Evolutionary conservation across 2,888 invertebrate genomes (phyloP).

Genomic region (Mechanitis messenoides): DNA sequence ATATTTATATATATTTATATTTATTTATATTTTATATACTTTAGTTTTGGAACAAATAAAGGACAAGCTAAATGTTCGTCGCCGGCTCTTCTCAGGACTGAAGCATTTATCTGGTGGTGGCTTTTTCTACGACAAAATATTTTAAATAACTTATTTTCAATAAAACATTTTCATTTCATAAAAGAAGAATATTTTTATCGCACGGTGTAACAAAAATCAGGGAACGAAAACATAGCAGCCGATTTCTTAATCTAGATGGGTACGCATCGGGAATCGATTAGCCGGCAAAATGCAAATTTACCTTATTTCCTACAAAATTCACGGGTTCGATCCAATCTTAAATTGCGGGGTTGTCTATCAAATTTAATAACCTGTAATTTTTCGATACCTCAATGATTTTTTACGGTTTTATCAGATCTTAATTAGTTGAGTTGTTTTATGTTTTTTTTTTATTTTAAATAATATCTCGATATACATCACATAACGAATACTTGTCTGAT

Average conservation of each 20-base stretch:
- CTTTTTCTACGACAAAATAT: too few relatives aligned
- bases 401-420: not conserved
- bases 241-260: slow-evolving; percentile 33
- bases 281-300: slow-evolving; percentile 32
- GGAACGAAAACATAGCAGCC: slow-evolving; percentile 23
- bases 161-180: not conserved
- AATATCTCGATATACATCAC: not conserved
- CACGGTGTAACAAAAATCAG: slow-evolving; percentile 14
- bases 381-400: slow-evolving; percentile 17
- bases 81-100: too few relatives aligned
- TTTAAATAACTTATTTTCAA: not conserved
- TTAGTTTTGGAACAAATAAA: too few relatives aligned
- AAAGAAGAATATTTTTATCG: not conserved
- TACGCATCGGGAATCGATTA: slow-evolving; percentile 36
- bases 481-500: too few relatives aligned
- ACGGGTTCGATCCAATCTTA: slow-evolving; percentile 25
- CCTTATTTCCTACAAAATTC: slow-evolving; percentile 23
- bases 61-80: too few relatives aligned
- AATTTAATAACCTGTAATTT: slow-evolving; percentile 26
- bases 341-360: slow-evolving; percentile 27
- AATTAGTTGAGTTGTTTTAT: not conserved
- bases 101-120: too few relatives aligned
- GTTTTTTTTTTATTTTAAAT: not conserved
- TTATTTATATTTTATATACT: too few relatives aligned
- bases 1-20: too few relatives aligned